Evolutionary conservation across 2,797 vertebrate genomes (phyloP).

Genomic region (Eidolon dupreanum): DNA sequence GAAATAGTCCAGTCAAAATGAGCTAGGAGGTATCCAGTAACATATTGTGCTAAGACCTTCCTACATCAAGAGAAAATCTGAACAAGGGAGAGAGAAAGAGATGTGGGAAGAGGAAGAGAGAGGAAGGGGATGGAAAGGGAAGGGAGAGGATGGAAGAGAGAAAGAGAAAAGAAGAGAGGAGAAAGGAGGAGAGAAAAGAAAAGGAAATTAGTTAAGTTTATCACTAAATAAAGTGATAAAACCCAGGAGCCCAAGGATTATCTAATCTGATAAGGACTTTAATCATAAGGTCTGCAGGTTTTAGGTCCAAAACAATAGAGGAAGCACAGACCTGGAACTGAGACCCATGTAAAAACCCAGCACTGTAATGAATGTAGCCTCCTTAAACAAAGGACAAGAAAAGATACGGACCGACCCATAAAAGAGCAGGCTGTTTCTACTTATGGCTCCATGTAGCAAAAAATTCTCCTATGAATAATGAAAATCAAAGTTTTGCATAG

Average conservation of each 20-base stretch:
- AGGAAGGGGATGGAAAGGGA: accelerated
- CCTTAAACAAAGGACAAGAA: not conserved
- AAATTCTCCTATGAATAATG: not conserved
- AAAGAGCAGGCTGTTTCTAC: not conserved
- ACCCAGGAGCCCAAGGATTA: not conserved
- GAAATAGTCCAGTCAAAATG: not conserved
- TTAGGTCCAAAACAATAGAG: not conserved
- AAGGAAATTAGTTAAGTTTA: not conserved
- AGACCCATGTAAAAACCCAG: not conserved
- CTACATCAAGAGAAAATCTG: not conserved
- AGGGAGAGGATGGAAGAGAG: too few relatives aligned
- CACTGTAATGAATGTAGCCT: not conserved
- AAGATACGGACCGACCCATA: not conserved
- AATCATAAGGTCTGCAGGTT: not conserved
- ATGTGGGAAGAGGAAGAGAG: not conserved
- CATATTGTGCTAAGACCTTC: not conserved
- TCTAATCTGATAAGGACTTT: not conserved
- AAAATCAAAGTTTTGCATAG: not conserved
- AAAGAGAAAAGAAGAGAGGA: accelerated
- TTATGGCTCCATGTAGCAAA: not conserved
- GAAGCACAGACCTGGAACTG: not conserved
- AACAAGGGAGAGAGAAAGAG: not conserved
- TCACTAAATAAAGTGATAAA: not conserved
- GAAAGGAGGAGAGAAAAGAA: not conserved
- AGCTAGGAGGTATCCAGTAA: not conserved